Base-by-base conservation (phyloP, 2,888 invertebrate genomes). In the Pollenia angustigena region DNA sequence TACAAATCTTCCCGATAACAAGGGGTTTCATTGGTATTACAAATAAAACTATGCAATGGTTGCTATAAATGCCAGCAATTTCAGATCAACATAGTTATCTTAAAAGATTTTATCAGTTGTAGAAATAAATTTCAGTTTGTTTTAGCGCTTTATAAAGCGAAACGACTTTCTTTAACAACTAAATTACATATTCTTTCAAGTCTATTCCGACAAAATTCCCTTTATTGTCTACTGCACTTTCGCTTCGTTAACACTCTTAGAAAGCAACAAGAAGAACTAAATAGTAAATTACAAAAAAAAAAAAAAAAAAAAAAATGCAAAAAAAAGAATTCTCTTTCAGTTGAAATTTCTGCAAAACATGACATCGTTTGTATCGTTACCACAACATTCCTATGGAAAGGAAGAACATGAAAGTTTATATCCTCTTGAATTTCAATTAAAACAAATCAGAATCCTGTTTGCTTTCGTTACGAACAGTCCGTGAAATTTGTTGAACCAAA, bases 391-490 rank as follows among this genome's bases (percentile, higher is more conserved):
- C 84, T 66, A 78, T 52, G n/a, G 71, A 42, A 71, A 48, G 56
- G 16, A 42, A n/a, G 9, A 42, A 42, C 8, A 64, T 71, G 54
- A 56, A 84, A 72, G 71, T 78, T 76, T 68, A 81, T 81, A 87
- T 81, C 81, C 84, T 78, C 66, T 84, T 87, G 64, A 81, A 84
- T 81, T 83, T 62, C 81, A 84, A 84, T 87, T 87, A 87, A 84
- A 84, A 56, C 89, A 89, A 89, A 89, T 90, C 90, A 92, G 91
- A 91, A 88, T 91, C 89, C 89, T 85, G 89, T 89, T 90, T 87
- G 90, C 90, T 89, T 89, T 90, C 91, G 88, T 89, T 90, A 90
- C 90, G 92, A 90, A 89, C 91, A 90, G 91, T 90, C 88, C 89
- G 88, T 87, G 88, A 80, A 71, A 74, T 50, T 16, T 52, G 56